These are phyloP conservation scores for Propithecus coquereli DNA, from an alignment of 2,113 vertebrate species.

Conservation along the genomic window DNA sequence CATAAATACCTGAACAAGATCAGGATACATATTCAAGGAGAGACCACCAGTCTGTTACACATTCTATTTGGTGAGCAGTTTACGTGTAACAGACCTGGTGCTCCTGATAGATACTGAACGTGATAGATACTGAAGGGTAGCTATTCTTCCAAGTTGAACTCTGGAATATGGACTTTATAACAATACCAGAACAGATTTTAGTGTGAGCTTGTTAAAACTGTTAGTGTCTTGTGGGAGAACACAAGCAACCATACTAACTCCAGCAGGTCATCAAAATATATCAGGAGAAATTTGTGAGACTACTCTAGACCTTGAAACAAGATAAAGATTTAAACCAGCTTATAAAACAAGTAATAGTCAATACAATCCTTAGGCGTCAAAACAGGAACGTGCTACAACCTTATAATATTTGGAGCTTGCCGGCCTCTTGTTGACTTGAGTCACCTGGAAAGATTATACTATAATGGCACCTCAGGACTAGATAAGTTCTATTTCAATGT, in stretches of 20 bases:
- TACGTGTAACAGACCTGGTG: neutral
- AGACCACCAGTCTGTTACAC: neutral
- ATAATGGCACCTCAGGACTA: neutral
- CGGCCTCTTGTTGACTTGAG: neutral
- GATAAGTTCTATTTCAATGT: neutral
- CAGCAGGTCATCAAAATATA: neutral
- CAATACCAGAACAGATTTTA: neutral
- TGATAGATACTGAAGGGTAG: neutral
- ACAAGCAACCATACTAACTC: neutral
- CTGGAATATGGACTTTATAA: neutral
- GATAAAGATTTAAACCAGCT: neutral
- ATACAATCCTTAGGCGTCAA: neutral
- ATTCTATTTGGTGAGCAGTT: slow-evolving; percentile 20
- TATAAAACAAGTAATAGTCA: neutral
- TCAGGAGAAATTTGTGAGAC: neutral
- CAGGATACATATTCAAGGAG: neutral
- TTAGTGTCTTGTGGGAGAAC: neutral
- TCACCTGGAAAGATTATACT: slow-evolving; percentile 20
- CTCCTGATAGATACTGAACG: neutral
- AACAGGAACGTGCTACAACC: neutral
- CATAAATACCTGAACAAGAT: neutral
- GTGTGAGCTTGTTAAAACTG: neutral
- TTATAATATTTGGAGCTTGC: neutral
- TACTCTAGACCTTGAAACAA: neutral
- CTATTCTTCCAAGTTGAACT: neutral